These are phyloP conservation scores for Pachyuromys duprasi DNA, from an alignment of 2,797 vertebrate genomes.

Conservation along the genomic window DNA sequence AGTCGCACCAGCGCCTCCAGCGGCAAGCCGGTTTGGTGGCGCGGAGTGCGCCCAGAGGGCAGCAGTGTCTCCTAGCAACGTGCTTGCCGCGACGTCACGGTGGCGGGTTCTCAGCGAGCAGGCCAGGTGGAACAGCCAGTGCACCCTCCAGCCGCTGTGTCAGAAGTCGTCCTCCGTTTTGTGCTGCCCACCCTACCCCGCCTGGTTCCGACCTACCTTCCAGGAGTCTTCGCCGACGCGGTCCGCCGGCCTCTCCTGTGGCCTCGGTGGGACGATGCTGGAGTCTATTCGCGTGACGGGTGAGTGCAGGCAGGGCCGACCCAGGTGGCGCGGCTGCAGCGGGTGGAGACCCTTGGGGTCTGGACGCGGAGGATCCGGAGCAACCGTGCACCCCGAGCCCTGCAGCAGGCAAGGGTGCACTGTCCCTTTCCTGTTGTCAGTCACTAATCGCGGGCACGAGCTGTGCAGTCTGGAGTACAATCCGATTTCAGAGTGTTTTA, in stretches of 20 bases:
- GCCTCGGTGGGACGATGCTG: constrained; percentile 83
- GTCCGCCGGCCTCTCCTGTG: neutral
- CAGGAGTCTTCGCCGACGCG: neutral
- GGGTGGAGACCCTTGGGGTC: neutral
- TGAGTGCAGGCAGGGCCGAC: constrained; percentile 79
- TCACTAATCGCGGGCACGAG: neutral
- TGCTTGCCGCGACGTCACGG: constrained; percentile 66
- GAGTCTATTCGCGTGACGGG: constrained; percentile 90
- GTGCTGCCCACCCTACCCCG: neutral
- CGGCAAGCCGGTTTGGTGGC: neutral
- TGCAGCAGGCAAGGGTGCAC: neutral
- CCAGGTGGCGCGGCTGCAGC: neutral
- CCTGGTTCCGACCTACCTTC: neutral
- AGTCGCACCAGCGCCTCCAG: constrained; percentile 24
- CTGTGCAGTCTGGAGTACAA: neutral
- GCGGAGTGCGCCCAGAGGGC: neutral
- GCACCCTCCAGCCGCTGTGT: neutral
- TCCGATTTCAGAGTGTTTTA: neutral
- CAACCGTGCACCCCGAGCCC: neutral
- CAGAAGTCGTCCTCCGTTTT: too few species aligned
- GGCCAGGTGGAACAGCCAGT: neutral
- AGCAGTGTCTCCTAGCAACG: constrained; percentile 79
- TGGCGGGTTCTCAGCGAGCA: neutral
- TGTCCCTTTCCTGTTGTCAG: constrained; percentile 7
- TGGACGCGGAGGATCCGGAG: neutral